phyloP scores from a whole-genome alignment of 2,797 vertebrate species.

The Lophius americanus region DNA sequence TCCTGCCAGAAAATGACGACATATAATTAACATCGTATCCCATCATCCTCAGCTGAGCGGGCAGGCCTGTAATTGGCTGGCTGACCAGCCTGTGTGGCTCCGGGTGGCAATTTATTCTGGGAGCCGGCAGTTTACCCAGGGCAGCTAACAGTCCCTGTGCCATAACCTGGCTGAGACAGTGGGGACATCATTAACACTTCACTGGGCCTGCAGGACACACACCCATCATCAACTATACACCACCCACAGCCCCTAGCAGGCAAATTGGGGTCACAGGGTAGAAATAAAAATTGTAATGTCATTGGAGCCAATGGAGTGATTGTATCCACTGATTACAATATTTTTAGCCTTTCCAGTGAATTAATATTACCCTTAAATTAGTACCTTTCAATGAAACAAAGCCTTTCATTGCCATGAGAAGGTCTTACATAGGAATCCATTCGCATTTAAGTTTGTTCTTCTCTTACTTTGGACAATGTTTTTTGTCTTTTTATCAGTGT shows the following conservation, averaged over 20 bases:
- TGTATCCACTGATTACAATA: conserved; percentile 49
- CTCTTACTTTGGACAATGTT: background rate
- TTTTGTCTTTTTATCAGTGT: conserved; percentile 21
- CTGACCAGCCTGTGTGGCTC: conserved; percentile 81
- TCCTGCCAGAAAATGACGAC: conserved; percentile 81
- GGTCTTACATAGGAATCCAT: conserved; percentile 10
- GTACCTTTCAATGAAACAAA: conserved; percentile 22
- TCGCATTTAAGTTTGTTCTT: background rate
- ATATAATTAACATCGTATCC: conserved; percentile 82
- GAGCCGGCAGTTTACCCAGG: conserved; percentile 77
- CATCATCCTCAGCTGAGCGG: conserved; percentile 81
- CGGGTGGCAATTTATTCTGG: conserved; percentile 83
- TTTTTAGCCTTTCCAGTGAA: conserved; percentile 16
- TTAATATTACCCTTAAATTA: conserved; percentile 3
- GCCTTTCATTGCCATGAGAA: conserved; percentile 3
- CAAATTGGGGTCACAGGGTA: conserved; percentile 61
- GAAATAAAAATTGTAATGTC: conserved; percentile 67
- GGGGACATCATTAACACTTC: conserved; percentile 82
- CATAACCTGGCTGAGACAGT: conserved; percentile 79
- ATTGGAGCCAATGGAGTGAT: conserved; percentile 46
- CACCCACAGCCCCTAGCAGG: conserved; percentile 62
- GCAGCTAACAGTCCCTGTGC: conserved; percentile 78
- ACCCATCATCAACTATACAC: conserved; percentile 64
- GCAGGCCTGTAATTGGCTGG: conserved; percentile 80
- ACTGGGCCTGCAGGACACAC: conserved; percentile 78